Evolutionary conservation across 1,140 invertebrate genomes (phyloP).

Genomic region (Drosophila leontia): DNA sequence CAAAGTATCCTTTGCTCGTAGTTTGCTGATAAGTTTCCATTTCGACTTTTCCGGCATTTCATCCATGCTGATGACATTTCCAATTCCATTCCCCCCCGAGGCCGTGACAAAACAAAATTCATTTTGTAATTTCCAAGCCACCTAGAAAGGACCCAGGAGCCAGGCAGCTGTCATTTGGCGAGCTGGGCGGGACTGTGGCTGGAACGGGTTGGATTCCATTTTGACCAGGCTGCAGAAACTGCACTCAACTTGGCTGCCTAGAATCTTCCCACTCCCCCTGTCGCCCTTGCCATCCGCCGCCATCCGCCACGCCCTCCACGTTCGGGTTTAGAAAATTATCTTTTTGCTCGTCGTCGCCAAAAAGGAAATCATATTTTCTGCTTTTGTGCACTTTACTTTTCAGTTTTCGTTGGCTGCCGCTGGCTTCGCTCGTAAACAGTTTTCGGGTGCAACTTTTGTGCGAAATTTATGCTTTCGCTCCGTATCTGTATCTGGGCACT

Average conservation of each 20-base stretch:
- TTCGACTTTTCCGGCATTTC: conserved; percentile 81
- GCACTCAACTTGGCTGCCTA: conserved; percentile 67
- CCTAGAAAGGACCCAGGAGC: conserved; percentile 45
- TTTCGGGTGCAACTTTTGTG: conserved; percentile 83
- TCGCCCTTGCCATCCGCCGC: conserved; percentile 1
- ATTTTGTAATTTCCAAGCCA: conserved; percentile 79
- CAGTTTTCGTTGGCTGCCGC: conserved; percentile 66
- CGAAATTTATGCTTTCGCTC: conserved; percentile 80
- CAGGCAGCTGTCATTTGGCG: conserved; percentile 64
- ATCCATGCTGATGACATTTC: conserved; percentile 83
- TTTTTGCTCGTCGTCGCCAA: conserved; percentile 84
- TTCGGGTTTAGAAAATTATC: conserved; percentile 84
- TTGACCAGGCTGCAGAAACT: conserved; percentile 79
- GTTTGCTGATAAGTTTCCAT: conserved; percentile 83
- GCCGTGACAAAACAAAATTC: conserved; percentile 70
- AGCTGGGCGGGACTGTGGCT: conserved; percentile 9
- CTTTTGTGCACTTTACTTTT: conserved; percentile 85
- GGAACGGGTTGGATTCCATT: conserved; percentile 55
- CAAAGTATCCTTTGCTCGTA: conserved; percentile 72
- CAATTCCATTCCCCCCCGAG: conserved; percentile 52
- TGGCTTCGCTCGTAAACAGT: conserved; percentile 76
- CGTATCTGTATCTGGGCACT: conserved; percentile 72
- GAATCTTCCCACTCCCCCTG: conserved; percentile 38
- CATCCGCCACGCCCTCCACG: conserved; percentile 40
- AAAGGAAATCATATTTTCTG: conserved; percentile 85